Base-by-base conservation (phyloP, 2,888 invertebrate species). In the Dyspetes luteomarginatus region DNA sequence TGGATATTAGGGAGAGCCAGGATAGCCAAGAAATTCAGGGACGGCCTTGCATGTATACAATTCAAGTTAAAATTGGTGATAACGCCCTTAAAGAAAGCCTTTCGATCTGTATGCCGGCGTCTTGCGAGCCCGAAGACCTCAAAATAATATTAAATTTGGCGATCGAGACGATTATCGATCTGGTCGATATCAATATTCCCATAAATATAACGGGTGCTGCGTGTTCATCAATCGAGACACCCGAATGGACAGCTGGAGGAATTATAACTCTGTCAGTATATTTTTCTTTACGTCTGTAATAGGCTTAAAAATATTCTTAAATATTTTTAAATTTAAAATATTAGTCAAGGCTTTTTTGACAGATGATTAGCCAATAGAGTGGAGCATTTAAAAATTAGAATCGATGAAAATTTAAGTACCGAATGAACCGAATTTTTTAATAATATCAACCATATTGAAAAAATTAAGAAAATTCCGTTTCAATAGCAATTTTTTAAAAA, bases 101-200 rank as follows among this genome's bases (percentile, higher is more conserved):
- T 88, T 91, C 93, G 0, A 89, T 92, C 41, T 93, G 93, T 82
- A 81, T 93, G 24, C 93, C 93, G 12, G 88, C 92, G 28, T 88
- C 91, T 1, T 93, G 93, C 83, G 84, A 85, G 5, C 72, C 86
- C 2, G 62, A 84, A 0, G 92, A 92, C 43, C 85, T 93, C 1
- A 81, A 43, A 2, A 17, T 30, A 4, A 24, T 85, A 0, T 22
- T 85, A 17, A 73, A 85, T n/a, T 2, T 15, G 3, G 43, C 75
- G 2, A 9, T 83, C 0, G 19, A 50, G 12, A 69, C 17, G 22
- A 60, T 83, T 4, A 17, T 9, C 1, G 28, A 75, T 24, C 9
- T 69, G 15, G 5, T 67, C 36, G 22, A 28, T 5, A 19, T 41
- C 1, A 17, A 67, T 15, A 67, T 78, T 45, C 67, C 52, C 1